Conservation (phyloP, 2,797 vertebrate species). For the Lutjanus argentimaculatus region DNA sequence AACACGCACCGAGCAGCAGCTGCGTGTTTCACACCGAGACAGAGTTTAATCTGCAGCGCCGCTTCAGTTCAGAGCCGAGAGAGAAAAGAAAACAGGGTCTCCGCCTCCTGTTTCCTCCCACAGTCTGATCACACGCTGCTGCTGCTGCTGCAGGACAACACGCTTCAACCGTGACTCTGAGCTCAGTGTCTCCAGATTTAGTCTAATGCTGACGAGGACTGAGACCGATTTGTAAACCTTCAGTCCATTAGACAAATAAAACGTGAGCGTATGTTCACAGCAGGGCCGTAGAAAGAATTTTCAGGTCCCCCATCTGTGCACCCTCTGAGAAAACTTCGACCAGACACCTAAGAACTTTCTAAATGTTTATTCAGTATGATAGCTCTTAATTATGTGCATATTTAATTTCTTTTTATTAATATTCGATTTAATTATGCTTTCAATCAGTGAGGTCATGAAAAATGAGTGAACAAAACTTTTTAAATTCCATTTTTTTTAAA, state of each 20-base stretch:
- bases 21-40: background rate
- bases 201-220: background rate
- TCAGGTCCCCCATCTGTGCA: background rate
- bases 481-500: too few species aligned
- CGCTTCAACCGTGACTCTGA: background rate
- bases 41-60: constrained; percentile 19
- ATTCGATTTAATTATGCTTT: too few species aligned
- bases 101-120: constrained; percentile 67
- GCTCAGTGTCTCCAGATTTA: too few species aligned
- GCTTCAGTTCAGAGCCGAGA: constrained; percentile 14
- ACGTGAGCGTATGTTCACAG: background rate
- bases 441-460: too few species aligned
- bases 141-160: constrained; percentile 11
- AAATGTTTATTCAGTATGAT: background rate
- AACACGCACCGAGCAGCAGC: constrained; percentile 19
- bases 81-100: constrained; percentile 11
- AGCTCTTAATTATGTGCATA: too few species aligned
- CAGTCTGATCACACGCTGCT: constrained; percentile 15
- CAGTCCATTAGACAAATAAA: background rate
- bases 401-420: too few species aligned
- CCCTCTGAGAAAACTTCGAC: background rate
- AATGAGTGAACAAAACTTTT: too few species aligned
- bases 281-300: constrained; percentile 7
- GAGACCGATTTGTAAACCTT: background rate
- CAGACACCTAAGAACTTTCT: background rate